These are phyloP conservation scores for Ictalurus punctatus DNA, from an alignment of 2,113 vertebrate species.

Conservation along the genomic window DNA sequence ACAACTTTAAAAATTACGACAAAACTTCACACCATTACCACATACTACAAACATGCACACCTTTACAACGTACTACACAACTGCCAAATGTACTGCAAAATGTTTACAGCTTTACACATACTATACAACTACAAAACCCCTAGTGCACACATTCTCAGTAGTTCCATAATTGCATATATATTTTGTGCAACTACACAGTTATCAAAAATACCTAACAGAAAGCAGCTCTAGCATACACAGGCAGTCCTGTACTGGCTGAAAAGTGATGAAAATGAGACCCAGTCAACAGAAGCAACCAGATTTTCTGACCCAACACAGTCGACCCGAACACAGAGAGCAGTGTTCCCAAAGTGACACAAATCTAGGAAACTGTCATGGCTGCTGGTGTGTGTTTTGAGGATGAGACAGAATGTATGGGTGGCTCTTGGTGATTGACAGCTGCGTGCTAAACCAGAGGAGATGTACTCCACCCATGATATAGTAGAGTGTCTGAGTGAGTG, in stretches of 20 bases:
- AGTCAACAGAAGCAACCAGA: slow-evolving; percentile 19
- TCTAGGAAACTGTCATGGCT: slow-evolving; percentile 26
- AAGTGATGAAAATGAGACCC: neutral
- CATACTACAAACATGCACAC: neutral
- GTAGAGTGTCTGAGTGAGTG: slow-evolving; percentile 41
- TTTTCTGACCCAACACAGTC: neutral
- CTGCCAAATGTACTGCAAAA: too few relatives aligned
- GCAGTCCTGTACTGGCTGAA: neutral
- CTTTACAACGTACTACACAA: too few relatives aligned
- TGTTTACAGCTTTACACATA: too few relatives aligned
- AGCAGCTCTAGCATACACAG: neutral
- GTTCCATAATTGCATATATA: neutral
- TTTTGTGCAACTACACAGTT: neutral
- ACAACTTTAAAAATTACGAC: neutral
- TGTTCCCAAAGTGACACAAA: slow-evolving; percentile 20
- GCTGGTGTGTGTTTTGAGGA: neutral
- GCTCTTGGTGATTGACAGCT: slow-evolving; percentile 43
- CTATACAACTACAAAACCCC: too few relatives aligned
- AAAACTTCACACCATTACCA: neutral
- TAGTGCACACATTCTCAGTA: too few relatives aligned
- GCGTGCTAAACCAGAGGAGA: slow-evolving; percentile 35
- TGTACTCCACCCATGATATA: slow-evolving; percentile 33
- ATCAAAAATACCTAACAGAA: neutral
- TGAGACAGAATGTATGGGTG: slow-evolving; percentile 17
- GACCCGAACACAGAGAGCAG: neutral